phyloP scores from a whole-genome alignment of 1,140 invertebrate genomes.

The Polypedilum pembai region DNA sequence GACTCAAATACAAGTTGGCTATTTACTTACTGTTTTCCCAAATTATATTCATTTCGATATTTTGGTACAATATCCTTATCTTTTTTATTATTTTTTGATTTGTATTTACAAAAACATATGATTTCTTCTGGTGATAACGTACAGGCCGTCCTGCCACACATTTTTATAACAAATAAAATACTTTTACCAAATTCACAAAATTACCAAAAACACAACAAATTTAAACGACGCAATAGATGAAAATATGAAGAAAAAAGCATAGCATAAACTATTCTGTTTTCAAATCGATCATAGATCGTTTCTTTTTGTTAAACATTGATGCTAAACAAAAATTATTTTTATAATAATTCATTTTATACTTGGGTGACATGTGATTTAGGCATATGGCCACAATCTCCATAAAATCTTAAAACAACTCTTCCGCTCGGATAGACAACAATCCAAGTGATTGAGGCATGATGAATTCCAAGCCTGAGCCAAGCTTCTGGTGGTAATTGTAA shows the following conservation, averaged over 20 bases:
- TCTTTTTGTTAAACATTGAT: no score
- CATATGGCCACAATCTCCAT: constrained; percentile 91
- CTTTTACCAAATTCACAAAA: no score
- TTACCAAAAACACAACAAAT: no score
- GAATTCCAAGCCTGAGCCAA: constrained; percentile 86
- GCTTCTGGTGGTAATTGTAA: constrained; percentile 96
- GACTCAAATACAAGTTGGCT: background rate
- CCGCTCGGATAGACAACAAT: constrained; percentile 79
- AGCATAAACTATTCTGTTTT: no score
- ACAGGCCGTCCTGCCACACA: constrained; percentile 39
- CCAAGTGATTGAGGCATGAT: constrained; percentile 91
- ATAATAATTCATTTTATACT: no score
- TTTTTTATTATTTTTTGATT: constrained; percentile 37
- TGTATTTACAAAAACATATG: constrained; percentile 52
- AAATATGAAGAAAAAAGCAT: no score
- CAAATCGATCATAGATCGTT: no score
- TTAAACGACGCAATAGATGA: no score
- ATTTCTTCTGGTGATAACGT: constrained; percentile 48
- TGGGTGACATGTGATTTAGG: constrained; percentile 38
- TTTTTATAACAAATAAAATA: background rate
- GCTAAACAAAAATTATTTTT: no score
- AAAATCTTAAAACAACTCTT: constrained; percentile 64
- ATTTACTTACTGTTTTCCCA: background rate
- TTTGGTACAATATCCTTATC: constrained; percentile 34
- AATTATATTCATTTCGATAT: constrained; percentile 20